Evolutionary conservation across 2,797 vertebrate species (phyloP).

Genomic region (Pyrocephalus nanus): DNA sequence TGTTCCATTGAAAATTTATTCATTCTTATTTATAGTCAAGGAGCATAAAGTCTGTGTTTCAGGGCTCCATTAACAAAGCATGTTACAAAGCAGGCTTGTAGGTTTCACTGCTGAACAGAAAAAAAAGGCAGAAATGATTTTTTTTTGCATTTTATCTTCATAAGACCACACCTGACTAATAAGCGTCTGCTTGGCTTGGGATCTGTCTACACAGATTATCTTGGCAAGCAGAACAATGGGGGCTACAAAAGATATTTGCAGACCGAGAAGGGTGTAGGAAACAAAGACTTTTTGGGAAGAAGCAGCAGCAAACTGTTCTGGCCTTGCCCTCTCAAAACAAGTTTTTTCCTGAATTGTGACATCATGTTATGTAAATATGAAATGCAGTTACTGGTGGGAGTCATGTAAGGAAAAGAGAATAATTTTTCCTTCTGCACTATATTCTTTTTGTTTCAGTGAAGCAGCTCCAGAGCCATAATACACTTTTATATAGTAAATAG

Average conservation of each 20-base stretch:
- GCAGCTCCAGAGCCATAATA: background rate
- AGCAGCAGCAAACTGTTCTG: background rate
- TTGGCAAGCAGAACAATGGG: background rate
- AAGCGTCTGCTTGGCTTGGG: background rate
- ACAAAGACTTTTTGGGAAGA: background rate
- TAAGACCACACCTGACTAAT: background rate
- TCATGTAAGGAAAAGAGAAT: background rate
- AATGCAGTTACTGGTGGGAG: background rate
- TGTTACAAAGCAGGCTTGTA: background rate
- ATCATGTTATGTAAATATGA: background rate
- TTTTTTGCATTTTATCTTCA: background rate
- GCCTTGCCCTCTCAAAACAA: background rate
- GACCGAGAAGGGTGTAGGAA: background rate
- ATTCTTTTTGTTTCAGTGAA: background rate
- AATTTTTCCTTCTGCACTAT: background rate
- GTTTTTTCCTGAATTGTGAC: background rate
- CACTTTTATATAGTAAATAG: background rate
- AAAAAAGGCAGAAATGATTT: background rate
- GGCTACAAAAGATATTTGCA: background rate
- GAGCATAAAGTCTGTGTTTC: background rate
- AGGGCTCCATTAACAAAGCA: background rate
- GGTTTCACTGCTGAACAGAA: background rate
- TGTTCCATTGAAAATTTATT: background rate
- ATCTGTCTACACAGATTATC: background rate
- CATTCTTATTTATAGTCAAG: background rate